Base-by-base conservation (phyloP, 1,140 invertebrate species). In the Ruditapes philippinarum region DNA sequence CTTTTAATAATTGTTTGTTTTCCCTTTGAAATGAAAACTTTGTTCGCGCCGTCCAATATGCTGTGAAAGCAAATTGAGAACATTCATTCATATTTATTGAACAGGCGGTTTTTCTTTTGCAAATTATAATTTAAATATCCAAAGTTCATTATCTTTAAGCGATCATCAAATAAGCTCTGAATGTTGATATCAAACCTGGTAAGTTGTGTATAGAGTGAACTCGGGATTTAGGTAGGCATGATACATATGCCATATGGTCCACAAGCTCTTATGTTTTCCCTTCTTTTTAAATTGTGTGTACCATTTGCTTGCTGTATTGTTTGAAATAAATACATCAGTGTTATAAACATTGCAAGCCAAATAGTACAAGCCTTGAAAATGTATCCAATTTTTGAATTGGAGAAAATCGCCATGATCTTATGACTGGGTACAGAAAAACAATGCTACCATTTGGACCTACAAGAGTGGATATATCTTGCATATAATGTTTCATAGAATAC, bases 241-340 rank as follows among this genome's bases (percentile, higher is more conserved):
- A 76, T 92, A 92, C 11, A 92, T 92, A 73, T 93, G 91, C 93
- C 93, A 94, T 90, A 94, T 94, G 0, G 90, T 89, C 94, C 94
- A 94, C 91, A 94, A 93, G 0, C 74, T 28, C 22, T 91, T 79
- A 3, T 70, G 74, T 36, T 84, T 91, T 28, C 82, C 84, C 31
- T 9, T 11, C 60, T 82, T 84, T 14, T 40, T 28, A 22, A 87
- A 73, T 87, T 17, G 91, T 87, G n/a, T n/a, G n/a, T n/a, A n/a
- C n/a, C n/a, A n/a, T n/a, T n/a, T n/a, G n/a, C n/a, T n/a, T n/a
- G n/a, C n/a, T n/a, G n/a, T n/a, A n/a, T n/a, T n/a, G n/a, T n/a
- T n/a, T n/a, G n/a, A n/a, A n/a, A n/a, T n/a, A 4, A 19, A 25
- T 19, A 91, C 91, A 2, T 78, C n/a, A 57, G 91, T 91, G 19